These are phyloP conservation scores for Oreochromis tanganicae DNA, from an alignment of 2,113 vertebrate genomes.

Conservation along the genomic window DNA sequence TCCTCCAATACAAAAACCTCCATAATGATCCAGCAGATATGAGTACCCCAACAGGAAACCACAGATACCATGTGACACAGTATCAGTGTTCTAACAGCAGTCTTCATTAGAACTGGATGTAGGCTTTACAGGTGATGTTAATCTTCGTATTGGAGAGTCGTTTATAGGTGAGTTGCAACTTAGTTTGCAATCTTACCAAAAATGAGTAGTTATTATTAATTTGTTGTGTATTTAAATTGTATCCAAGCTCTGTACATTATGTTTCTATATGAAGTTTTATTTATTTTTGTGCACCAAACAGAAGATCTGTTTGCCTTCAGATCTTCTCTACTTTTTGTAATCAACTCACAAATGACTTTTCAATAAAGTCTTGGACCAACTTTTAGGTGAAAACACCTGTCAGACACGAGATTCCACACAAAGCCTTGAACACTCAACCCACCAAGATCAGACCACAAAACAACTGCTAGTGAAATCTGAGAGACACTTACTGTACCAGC, in stretches of 20 bases:
- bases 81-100: not conserved
- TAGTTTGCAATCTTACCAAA: too few relatives aligned
- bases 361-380: not conserved
- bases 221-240: too few relatives aligned
- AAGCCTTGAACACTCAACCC: not conserved
- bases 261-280: not conserved
- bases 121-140: accelerated
- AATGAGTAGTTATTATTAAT: too few relatives aligned
- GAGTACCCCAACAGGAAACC: not conserved
- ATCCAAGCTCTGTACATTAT: not conserved
- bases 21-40: not conserved
- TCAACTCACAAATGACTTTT: not conserved
- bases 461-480: not conserved
- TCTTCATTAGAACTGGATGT: not conserved
- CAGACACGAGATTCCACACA: not conserved
- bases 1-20: slow-evolving; percentile 38
- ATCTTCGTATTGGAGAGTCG: accelerated
- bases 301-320: not conserved
- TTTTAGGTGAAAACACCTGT: not conserved
- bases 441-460: not conserved
- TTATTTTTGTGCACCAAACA: not conserved
- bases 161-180: not conserved
- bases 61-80: not conserved
- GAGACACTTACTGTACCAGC: not conserved
- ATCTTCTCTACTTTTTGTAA: not conserved